Conservation (phyloP, 1,140 invertebrate genomes). For the Radopholus similis region DNA sequence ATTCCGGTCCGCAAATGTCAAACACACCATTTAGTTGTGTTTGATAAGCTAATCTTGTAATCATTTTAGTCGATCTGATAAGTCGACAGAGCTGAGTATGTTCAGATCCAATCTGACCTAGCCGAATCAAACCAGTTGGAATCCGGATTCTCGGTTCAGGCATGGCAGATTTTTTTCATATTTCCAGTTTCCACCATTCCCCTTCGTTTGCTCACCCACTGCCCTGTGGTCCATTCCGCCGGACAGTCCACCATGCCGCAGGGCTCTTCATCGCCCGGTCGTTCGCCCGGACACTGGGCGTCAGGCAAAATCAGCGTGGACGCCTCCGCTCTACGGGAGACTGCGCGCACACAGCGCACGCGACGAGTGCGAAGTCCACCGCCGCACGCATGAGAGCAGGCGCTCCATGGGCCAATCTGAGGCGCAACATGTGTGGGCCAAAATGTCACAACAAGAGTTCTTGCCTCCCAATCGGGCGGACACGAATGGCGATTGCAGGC, state of each 20-base stretch:
- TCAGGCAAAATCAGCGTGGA: conserved; percentile 78
- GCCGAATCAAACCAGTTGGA: background rate
- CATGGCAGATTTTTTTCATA: too few species aligned
- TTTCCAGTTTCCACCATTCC: too few species aligned
- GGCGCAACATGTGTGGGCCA: background rate
- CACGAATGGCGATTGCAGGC: conserved; percentile 89
- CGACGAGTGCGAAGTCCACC: conserved; percentile 79
- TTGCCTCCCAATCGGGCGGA: conserved; percentile 60
- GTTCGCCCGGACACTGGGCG: conserved; percentile 79
- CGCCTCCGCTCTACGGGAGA: conserved; percentile 77
- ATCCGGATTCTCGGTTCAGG: too few species aligned
- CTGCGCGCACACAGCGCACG: conserved; percentile 82
- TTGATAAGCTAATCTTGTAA: too few species aligned
- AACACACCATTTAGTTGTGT: too few species aligned
- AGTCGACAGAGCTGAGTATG: background rate
- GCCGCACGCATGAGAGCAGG: conserved; percentile 83
- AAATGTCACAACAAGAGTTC: conserved; percentile 2
- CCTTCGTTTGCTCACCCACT: conserved; percentile 2
- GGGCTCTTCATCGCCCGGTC: conserved; percentile 56
- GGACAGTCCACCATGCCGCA: conserved; percentile 88
- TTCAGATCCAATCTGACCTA: background rate
- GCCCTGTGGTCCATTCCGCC: conserved; percentile 74
- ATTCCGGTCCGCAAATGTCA: too few species aligned
- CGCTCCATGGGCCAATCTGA: conserved; percentile 61
- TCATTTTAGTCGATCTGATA: background rate